Conservation (phyloP, 2,797 vertebrate species). For the Gorsachius magnificus region DNA sequence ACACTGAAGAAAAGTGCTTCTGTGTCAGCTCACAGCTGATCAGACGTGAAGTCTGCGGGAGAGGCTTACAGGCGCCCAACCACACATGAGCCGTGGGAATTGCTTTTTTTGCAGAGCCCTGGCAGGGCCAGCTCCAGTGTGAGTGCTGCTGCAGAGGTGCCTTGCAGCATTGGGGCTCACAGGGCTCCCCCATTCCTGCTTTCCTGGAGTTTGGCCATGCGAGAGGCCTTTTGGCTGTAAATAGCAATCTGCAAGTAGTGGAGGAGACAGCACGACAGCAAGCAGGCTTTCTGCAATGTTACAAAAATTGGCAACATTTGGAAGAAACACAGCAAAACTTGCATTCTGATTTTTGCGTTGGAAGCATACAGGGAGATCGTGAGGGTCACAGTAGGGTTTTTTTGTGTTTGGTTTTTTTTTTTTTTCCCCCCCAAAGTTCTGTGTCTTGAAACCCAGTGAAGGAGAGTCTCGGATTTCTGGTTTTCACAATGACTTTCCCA, state of each 20-base stretch:
- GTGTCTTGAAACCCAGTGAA: rapidly evolving
- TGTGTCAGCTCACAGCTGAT: neutral
- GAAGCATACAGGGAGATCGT: rapidly evolving
- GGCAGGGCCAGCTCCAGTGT: neutral
- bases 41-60: neutral
- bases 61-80: neutral
- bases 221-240: rapidly evolving
- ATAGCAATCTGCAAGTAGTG: neutral
- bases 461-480: neutral
- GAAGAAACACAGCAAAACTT: neutral
- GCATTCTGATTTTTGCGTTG: neutral
- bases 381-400: neutral
- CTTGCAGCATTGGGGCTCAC: rapidly evolving
- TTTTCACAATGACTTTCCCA: neutral
- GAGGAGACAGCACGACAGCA: neutral
- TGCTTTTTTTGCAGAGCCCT: neutral
- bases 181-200: neutral
- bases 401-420: no score
- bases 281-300: neutral
- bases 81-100: rapidly evolving
- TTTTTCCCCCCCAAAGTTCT: neutral
- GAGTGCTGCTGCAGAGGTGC: neutral
- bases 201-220: rapidly evolving
- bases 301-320: rapidly evolving
- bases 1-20: neutral